phyloP scores from a whole-genome alignment of 2,888 invertebrate species.

The Macaria liturata region DNA sequence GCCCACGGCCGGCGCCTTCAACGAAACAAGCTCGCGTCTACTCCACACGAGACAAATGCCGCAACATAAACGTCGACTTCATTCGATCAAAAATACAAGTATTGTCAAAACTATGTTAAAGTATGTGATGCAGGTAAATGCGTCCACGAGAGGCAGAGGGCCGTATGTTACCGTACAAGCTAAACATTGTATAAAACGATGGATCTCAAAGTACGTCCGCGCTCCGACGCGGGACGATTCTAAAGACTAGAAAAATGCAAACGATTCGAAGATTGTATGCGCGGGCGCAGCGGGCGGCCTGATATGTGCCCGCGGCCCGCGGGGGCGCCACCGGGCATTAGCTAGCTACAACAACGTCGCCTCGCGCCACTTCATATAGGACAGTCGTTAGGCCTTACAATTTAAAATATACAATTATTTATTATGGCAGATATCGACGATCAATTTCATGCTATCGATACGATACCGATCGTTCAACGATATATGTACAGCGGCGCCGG shows the following conservation, averaged over 20 bases:
- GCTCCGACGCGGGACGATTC: conserved; percentile 59
- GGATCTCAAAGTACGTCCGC: conserved; percentile 44
- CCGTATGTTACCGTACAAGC: conserved; percentile 42
- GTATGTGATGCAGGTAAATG: conserved; percentile 54
- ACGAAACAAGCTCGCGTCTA: not conserved
- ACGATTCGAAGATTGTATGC: conserved; percentile 56
- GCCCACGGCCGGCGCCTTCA: conserved; percentile 21
- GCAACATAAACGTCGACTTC: conserved; percentile 23
- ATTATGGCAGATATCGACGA: conserved; percentile 83
- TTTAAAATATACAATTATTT: conserved; percentile 77
- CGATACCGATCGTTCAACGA: conserved; percentile 70
- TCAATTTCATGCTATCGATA: conserved; percentile 71
- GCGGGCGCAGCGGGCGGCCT: conserved; percentile 30
- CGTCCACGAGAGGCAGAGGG: conserved; percentile 45
- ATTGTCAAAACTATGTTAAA: conserved; percentile 42
- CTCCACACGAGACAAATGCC: not conserved
- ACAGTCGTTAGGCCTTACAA: conserved; percentile 81
- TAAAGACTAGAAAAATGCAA: conserved; percentile 82
- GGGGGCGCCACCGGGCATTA: not conserved
- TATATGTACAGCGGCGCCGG: conserved; percentile 34
- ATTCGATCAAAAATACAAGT: conserved; percentile 35
- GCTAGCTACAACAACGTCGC: conserved; percentile 61
- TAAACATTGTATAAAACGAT: conserved; percentile 51
- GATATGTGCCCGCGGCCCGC: conserved; percentile 60
- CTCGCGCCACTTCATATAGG: conserved; percentile 67